Percentiles rank a stretch among this genome's conserved stretches.
Evolutionary conservation across 2,797 vertebrate species (phyloP).

Genomic region (Chrysocyon brachyurus): DNA sequence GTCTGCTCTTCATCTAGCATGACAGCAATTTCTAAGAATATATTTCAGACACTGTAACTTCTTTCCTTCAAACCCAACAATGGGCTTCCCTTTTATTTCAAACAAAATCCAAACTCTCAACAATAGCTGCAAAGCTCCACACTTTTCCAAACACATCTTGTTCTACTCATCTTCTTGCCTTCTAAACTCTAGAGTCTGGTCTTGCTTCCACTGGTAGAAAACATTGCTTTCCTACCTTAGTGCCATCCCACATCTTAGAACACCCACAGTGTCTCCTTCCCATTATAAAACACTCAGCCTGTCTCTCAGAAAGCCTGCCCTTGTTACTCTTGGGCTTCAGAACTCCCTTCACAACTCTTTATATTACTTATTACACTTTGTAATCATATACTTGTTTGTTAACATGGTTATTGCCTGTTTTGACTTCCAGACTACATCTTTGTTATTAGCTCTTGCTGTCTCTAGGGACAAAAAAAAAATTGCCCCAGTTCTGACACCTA

Average conservation of each 20-base stretch:
- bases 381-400: neutral
- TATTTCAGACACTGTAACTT: neutral
- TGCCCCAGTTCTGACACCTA: neutral
- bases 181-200: neutral
- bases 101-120: neutral
- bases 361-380: neutral
- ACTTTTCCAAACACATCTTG: neutral
- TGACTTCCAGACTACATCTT: neutral
- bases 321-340: neutral
- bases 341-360: neutral
- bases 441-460: constrained; percentile 3
- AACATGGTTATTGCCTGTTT: neutral
- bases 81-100: neutral
- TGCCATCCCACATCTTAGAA: neutral
- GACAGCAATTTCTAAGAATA: neutral
- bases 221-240: neutral
- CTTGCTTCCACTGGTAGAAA: neutral
- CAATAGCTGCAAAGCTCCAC: neutral
- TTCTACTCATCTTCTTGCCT: neutral
- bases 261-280: neutral
- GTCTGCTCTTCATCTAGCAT: neutral
- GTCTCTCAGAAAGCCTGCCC: neutral
- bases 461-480: neutral
- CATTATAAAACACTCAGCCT: neutral
- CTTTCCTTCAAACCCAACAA: neutral